These are phyloP conservation scores for Pomatorhinus ruficollis DNA, from an alignment of 2,113 vertebrate genomes.

Conservation along the genomic window DNA sequence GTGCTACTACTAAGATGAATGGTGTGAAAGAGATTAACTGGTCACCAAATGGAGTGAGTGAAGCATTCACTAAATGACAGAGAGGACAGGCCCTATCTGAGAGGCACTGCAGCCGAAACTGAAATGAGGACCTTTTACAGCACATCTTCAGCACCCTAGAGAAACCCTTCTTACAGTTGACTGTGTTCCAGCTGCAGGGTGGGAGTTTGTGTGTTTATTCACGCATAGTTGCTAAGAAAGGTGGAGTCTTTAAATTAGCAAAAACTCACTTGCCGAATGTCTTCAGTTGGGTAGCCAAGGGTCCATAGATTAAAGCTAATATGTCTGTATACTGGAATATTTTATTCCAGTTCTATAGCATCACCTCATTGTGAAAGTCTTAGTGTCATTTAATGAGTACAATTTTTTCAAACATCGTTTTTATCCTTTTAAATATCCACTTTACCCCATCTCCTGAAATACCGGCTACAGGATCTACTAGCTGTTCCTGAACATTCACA, in stretches of 20 bases:
- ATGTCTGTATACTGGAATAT: neutral
- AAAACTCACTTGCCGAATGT: neutral
- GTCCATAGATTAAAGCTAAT: neutral
- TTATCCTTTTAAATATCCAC: neutral
- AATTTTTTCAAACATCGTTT: neutral
- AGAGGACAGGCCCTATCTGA: neutral
- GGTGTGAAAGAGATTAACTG: neutral
- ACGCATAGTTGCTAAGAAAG: neutral
- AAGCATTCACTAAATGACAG: neutral
- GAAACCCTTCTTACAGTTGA: neutral
- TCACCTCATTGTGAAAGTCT: neutral
- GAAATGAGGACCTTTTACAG: neutral
- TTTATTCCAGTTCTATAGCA: neutral
- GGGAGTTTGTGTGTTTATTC: neutral
- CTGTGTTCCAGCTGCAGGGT: neutral
- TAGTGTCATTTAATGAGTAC: neutral
- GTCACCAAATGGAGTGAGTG: neutral
- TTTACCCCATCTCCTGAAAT: neutral
- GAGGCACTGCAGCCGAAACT: neutral
- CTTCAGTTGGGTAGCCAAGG: neutral
- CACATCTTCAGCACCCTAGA: neutral
- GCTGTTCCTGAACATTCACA: neutral
- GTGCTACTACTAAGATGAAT: neutral
- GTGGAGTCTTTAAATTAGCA: neutral
- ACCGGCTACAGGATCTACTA: neutral